phyloP scores from a whole-genome alignment of 2,888 invertebrate genomes.

The Leptopterna dolabrata region DNA sequence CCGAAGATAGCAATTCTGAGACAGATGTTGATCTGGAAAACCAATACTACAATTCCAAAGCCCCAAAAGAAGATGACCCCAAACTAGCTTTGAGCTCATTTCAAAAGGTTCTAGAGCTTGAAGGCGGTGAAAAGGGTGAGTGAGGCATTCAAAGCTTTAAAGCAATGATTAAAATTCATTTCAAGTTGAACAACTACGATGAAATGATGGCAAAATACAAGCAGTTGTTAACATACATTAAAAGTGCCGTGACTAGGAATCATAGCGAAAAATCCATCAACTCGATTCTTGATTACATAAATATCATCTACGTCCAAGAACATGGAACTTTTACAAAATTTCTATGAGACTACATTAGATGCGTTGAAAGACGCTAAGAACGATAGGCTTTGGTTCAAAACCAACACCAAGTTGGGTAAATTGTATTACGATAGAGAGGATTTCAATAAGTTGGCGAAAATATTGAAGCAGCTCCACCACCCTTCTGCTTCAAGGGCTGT shows the following conservation, averaged over 20 bases:
- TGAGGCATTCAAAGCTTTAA: conserved; percentile 99
- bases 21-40: conserved; percentile 99
- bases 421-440: conserved; percentile 96
- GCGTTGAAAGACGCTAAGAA: conserved; percentile 98
- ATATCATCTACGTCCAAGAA: conserved; percentile 98
- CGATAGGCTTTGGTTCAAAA: conserved; percentile 99
- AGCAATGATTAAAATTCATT: conserved; percentile 99
- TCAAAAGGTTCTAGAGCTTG: conserved; percentile 94
- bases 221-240: conserved; percentile 96
- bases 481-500: too few relatives aligned
- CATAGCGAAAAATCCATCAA: conserved; percentile 99
- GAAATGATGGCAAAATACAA: conserved; percentile 98
- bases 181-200: conserved; percentile 92
- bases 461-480: conserved; percentile 95
- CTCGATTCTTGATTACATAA: conserved; percentile 98
- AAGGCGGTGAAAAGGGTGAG: conserved; percentile 98
- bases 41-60: conserved; percentile 99
- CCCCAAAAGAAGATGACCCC: conserved; percentile 96
- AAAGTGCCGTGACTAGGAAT: conserved; percentile 98
- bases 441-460: conserved; percentile 93
- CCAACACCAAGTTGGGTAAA: conserved; percentile 98
- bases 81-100: conserved; percentile 92
- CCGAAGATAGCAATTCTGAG: conserved; percentile 98
- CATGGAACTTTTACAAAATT: conserved; percentile 76
- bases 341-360: conserved; percentile 96